Evolutionary conservation across 2,113 vertebrate genomes (phyloP).

Genomic region (Haemorhous mexicanus): DNA sequence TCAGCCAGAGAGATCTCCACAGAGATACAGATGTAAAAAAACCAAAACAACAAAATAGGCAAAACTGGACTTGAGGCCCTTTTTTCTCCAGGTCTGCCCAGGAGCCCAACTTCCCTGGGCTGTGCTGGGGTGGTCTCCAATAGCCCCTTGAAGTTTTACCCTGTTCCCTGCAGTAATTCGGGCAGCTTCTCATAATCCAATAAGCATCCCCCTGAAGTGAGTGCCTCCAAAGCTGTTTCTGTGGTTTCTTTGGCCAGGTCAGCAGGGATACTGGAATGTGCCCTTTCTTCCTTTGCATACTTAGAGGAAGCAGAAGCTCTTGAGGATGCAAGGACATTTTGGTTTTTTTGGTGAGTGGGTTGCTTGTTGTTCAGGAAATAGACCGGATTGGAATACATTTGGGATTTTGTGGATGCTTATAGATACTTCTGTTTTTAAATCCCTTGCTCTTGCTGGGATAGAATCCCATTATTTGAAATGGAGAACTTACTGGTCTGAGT

Average conservation of each 20-base stretch:
- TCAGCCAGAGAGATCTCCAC: conserved; percentile 11
- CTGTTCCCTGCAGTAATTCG: neutral
- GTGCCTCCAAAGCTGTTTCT: neutral
- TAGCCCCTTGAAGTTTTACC: neutral
- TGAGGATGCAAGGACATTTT: neutral
- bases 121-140: neutral
- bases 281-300: neutral
- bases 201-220: neutral
- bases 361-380: neutral
- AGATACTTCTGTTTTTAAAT: neutral
- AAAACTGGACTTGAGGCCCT: neutral
- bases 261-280: accelerated
- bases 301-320: neutral
- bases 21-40: neutral
- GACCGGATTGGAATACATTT: neutral
- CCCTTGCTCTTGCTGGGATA: neutral
- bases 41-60: neutral
- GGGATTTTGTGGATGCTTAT: neutral
- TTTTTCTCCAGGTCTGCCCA: neutral
- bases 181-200: neutral
- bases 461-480: neutral
- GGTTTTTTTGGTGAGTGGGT: neutral
- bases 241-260: neutral
- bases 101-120: neutral
- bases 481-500: neutral